These are phyloP conservation scores for Asarcornis scutulata DNA, from an alignment of 2,113 vertebrate species.

Conservation along the genomic window DNA sequence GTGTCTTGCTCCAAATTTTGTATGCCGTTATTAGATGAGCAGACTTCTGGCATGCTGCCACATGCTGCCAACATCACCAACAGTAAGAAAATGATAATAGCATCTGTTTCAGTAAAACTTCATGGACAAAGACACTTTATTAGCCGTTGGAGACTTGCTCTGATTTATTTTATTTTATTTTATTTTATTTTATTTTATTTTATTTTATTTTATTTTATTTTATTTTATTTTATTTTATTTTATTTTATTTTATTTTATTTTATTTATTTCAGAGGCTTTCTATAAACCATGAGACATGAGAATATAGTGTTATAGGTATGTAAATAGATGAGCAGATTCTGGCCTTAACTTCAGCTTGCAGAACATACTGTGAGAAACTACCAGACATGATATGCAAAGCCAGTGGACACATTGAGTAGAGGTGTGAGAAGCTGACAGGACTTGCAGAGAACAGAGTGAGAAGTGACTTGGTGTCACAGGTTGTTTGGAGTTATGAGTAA, in stretches of 20 bases:
- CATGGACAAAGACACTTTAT: background rate
- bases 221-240: too few relatives aligned
- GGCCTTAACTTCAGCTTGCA: background rate
- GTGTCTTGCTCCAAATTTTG: background rate
- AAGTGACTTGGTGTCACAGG: background rate
- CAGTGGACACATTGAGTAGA: background rate
- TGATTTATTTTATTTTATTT: background rate
- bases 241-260: too few relatives aligned
- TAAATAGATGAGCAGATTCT: background rate
- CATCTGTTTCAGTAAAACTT: background rate
- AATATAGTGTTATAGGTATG: background rate
- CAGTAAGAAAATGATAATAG: background rate
- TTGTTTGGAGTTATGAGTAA: background rate
- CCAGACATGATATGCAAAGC: fast-evolving
- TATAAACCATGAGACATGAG: background rate
- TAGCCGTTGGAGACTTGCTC: background rate
- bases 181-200: too few relatives aligned
- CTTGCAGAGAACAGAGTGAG: fast-evolving
- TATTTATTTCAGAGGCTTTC: background rate
- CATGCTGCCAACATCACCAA: background rate
- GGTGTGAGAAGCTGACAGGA: background rate
- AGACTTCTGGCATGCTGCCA: background rate
- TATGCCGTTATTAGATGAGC: background rate
- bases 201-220: too few relatives aligned
- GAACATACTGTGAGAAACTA: background rate